Evolutionary conservation across 2,888 invertebrate species (phyloP).

Genomic region (Nesidiocoris tenuis): DNA sequence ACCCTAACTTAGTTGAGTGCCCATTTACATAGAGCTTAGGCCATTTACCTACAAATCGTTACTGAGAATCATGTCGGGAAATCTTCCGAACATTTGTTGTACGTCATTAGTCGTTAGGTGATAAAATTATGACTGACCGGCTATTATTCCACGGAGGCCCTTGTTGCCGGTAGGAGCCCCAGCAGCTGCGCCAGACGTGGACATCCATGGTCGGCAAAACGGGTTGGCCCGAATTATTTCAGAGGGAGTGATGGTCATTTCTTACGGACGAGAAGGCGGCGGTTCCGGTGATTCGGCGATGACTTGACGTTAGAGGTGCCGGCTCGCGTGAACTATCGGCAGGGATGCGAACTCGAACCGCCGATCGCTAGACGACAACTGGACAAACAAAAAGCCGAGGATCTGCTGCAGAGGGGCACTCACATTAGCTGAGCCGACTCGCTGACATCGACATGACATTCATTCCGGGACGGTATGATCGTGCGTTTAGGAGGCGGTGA

Average conservation of each 20-base stretch:
- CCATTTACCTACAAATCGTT: too few relatives aligned
- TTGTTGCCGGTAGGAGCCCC: slow-evolving; percentile 61
- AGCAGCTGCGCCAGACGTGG: slow-evolving; percentile 69
- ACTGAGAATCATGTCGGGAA: too few relatives aligned
- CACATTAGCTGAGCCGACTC: too few relatives aligned
- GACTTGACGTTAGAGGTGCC: background rate
- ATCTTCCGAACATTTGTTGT: too few relatives aligned
- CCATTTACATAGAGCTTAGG: too few relatives aligned
- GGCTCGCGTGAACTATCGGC: background rate
- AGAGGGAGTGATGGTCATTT: background rate
- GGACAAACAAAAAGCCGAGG: background rate
- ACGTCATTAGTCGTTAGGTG: too few relatives aligned
- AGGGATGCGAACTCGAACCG: background rate
- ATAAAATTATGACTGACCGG: too few relatives aligned
- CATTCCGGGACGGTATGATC: too few relatives aligned
- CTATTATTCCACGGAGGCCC: slow-evolving; percentile 89
- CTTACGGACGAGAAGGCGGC: background rate
- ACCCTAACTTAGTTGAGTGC: too few relatives aligned
- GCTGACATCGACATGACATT: too few relatives aligned
- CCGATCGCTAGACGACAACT: background rate
- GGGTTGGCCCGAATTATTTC: slow-evolving; percentile 44
- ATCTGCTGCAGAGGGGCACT: too few relatives aligned
- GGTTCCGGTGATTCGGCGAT: background rate
- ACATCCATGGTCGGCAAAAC: slow-evolving; percentile 69
- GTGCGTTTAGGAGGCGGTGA: too few relatives aligned